These are phyloP conservation scores for Patagioenas fasciata DNA, from an alignment of 2,113 vertebrate species.

Conservation along the genomic window DNA sequence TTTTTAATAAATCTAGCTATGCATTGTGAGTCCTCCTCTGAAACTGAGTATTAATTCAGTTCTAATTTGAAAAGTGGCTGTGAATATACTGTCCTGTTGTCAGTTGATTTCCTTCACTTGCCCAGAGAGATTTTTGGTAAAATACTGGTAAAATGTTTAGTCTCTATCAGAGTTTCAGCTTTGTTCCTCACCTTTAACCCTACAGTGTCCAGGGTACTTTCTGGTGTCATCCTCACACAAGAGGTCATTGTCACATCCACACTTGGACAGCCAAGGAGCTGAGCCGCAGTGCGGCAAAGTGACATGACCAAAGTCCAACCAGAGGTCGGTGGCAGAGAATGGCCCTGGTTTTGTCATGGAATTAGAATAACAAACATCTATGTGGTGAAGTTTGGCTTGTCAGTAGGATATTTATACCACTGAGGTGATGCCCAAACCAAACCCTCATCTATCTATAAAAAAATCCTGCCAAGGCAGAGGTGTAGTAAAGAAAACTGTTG, in stretches of 20 bases:
- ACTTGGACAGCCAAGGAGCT: not conserved
- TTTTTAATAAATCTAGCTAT: not conserved
- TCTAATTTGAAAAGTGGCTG: not conserved
- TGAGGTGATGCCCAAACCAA: not conserved
- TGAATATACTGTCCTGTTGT: not conserved
- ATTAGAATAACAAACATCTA: not conserved
- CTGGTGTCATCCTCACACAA: not conserved
- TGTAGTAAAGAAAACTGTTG: not conserved
- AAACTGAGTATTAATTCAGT: not conserved
- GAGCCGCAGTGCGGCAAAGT: not conserved
- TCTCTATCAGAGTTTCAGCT: not conserved
- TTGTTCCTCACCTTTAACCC: not conserved
- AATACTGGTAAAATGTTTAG: not conserved
- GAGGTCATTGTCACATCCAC: not conserved
- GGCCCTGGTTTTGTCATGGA: not conserved
- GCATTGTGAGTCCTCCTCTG: not conserved
- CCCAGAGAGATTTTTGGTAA: not conserved
- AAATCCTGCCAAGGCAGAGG: not conserved
- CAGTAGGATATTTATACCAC: not conserved
- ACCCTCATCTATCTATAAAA: not conserved
- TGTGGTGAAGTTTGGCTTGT: not conserved
- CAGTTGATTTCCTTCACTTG: not conserved
- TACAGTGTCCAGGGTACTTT: not conserved
- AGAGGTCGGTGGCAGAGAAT: not conserved
- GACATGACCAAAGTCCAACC: not conserved